phyloP scores from a whole-genome alignment of 1,140 invertebrate genomes.

The Magallana angulata region DNA sequence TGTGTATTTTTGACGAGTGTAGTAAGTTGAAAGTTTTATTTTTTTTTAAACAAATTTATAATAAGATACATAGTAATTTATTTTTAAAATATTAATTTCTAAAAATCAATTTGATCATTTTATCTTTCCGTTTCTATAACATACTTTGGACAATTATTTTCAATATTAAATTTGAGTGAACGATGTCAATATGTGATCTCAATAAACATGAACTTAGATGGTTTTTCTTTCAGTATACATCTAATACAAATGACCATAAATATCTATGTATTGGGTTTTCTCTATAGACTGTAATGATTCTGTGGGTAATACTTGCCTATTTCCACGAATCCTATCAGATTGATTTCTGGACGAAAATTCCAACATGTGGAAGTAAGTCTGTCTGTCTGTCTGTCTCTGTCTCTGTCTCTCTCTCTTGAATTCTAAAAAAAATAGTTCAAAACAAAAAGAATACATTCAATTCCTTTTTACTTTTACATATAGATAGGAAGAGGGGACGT shows the following conservation, averaged over 20 bases:
- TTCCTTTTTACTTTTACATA: not conserved
- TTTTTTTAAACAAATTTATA: not conserved
- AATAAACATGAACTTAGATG: too few relatives aligned
- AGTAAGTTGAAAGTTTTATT: not conserved
- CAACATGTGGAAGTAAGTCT: constrained; percentile 16
- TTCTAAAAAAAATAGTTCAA: not conserved
- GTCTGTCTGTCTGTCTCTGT: not conserved
- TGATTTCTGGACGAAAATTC: not conserved
- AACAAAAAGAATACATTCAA: too few relatives aligned
- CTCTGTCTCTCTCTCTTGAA: constrained; percentile 3
- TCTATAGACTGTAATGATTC: not conserved
- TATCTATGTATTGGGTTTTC: too few relatives aligned
- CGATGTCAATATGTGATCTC: too few relatives aligned
- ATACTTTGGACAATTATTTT: too few relatives aligned
- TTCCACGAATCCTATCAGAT: not conserved
- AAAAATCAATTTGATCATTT: too few relatives aligned
- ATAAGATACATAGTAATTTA: too few relatives aligned
- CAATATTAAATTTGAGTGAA: too few relatives aligned
- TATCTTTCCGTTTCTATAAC: too few relatives aligned
- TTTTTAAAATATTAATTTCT: too few relatives aligned
- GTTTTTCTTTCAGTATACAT: too few relatives aligned
- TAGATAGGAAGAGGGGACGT: not conserved
- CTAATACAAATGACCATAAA: too few relatives aligned
- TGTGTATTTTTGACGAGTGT: constrained; percentile 10
- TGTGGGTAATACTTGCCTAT: constrained; percentile 9